Conservation (phyloP, 2,888 invertebrate species). For the Rotaria sp. region DNA sequence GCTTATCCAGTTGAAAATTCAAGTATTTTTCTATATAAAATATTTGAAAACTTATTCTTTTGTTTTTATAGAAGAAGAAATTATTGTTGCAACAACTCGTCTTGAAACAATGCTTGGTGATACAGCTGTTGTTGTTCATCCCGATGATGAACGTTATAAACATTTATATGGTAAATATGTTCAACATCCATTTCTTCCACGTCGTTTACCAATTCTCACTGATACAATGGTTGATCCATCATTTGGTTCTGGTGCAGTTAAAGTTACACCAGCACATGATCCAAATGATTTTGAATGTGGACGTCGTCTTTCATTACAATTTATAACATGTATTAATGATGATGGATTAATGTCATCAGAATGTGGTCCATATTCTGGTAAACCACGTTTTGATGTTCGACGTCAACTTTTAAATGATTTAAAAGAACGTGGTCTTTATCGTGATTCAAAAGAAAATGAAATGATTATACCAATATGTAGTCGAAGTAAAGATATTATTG, state of each 20-base stretch:
- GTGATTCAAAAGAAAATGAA: conserved; percentile 75
- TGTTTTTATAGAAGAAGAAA: conserved; percentile 62
- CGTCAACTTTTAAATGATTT: conserved; percentile 71
- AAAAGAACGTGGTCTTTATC: conserved; percentile 67
- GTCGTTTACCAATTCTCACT: conserved; percentile 75
- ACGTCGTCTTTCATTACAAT: conserved; percentile 74
- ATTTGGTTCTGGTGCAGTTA: conserved; percentile 97
- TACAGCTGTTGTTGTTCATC: conserved; percentile 94
- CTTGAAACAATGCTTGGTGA: conserved; percentile 96
- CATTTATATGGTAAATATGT: conserved; percentile 71
- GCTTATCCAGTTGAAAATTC: conserved; percentile 73
- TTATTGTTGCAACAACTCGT: conserved; percentile 90
- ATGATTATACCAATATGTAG: conserved; percentile 90
- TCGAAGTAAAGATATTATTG: conserved; percentile 91
- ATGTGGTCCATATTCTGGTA: conserved; percentile 72
- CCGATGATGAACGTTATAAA: conserved; percentile 73
- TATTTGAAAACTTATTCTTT: background rate
- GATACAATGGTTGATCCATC: conserved; percentile 88
- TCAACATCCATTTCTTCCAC: conserved; percentile 74
- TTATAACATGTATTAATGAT: conserved; percentile 81
- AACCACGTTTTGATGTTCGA: conserved; percentile 83
- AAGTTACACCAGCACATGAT: conserved; percentile 96
- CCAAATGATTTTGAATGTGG: conserved; percentile 92
- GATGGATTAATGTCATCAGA: conserved; percentile 75
- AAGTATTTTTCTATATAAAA: background rate